These are phyloP conservation scores for Steromphala cineraria DNA, from an alignment of 2,888 invertebrate genomes.

Conservation along the genomic window DNA sequence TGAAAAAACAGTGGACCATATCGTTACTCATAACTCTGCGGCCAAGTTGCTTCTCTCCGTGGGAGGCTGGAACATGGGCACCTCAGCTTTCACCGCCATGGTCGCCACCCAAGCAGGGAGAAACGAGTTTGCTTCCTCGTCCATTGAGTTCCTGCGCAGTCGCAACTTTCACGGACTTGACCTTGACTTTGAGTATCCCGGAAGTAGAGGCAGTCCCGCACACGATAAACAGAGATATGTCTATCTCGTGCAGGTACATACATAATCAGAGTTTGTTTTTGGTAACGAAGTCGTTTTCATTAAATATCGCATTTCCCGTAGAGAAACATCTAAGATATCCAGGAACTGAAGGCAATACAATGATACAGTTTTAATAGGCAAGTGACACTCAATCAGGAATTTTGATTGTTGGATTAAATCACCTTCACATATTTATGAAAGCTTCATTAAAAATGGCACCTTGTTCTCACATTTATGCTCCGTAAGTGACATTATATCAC, in stretches of 20 bases:
- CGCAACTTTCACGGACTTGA: slow-evolving; percentile 89
- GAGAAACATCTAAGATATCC: too few relatives aligned
- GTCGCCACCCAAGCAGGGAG: slow-evolving; percentile 51
- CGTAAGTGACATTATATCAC: too few relatives aligned
- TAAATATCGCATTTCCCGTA: too few relatives aligned
- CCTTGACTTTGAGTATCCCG: slow-evolving; percentile 94
- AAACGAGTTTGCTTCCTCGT: slow-evolving; percentile 51
- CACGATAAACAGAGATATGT: slow-evolving; percentile 65
- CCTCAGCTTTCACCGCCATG: slow-evolving; percentile 77
- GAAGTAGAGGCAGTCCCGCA: slow-evolving; percentile 66
- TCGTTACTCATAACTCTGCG: slow-evolving; percentile 81
- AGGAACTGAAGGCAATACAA: too few relatives aligned
- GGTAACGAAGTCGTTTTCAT: too few relatives aligned
- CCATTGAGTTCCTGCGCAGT: slow-evolving; percentile 42
- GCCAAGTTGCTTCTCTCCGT: slow-evolving; percentile 89
- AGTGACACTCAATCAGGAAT: too few relatives aligned
- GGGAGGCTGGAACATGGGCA: slow-evolving; percentile 96
- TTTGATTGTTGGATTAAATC: too few relatives aligned
- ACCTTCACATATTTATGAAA: too few relatives aligned
- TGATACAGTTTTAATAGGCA: too few relatives aligned
- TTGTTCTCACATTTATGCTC: too few relatives aligned
- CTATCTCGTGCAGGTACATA: slow-evolving; percentile 52
- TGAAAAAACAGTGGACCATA: slow-evolving; percentile 82
- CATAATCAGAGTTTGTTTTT: too few relatives aligned
- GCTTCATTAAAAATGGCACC: too few relatives aligned